Evolutionary conservation across 1,140 invertebrate genomes (phyloP).

Genomic region (Drosophila tristis): DNA sequence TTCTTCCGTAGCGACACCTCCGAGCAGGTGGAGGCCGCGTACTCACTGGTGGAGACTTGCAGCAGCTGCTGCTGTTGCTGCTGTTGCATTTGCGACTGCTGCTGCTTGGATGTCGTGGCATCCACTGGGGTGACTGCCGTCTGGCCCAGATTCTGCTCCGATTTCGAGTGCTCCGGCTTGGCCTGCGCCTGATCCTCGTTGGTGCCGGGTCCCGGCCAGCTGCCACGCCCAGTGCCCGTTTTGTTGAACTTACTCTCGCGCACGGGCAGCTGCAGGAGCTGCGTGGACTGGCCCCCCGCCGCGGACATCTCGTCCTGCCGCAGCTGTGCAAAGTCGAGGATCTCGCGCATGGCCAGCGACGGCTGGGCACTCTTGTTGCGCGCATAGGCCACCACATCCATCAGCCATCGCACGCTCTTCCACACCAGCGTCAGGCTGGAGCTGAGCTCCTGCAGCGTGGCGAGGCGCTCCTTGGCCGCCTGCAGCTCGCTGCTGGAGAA

Average conservation of each 20-base stretch:
- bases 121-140: conserved; percentile 74
- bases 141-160: conserved; percentile 90
- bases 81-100: conserved; percentile 35
- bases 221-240: conserved; percentile 90
- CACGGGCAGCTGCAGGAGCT: conserved; percentile 89
- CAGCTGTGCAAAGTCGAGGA: conserved; percentile 65
- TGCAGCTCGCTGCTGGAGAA: conserved; percentile 95
- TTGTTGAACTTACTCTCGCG: conserved; percentile 90
- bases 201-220: conserved; percentile 92
- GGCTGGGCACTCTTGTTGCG: conserved; percentile 88
- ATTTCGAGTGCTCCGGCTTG: conserved; percentile 90
- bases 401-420: conserved; percentile 97
- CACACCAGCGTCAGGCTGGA: conserved; percentile 92
- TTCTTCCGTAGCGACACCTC: conserved; percentile 87
- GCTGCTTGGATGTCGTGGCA: conserved; percentile 12
- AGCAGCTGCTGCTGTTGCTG: conserved; percentile 79
- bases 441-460: conserved; percentile 92
- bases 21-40: conserved; percentile 65
- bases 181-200: conserved; percentile 72
- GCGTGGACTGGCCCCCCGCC: conserved; percentile 54
- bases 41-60: conserved; percentile 85
- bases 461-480: conserved; percentile 92
- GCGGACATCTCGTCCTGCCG: conserved; percentile 31
- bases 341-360: conserved; percentile 68
- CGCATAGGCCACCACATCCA: conserved; percentile 96